A percentile compares a stretch with the other conserved stretches of the same genome.
Conservation (phyloP, 2,113 vertebrate genomes). For the Machaerirhynchus nigripectus region DNA sequence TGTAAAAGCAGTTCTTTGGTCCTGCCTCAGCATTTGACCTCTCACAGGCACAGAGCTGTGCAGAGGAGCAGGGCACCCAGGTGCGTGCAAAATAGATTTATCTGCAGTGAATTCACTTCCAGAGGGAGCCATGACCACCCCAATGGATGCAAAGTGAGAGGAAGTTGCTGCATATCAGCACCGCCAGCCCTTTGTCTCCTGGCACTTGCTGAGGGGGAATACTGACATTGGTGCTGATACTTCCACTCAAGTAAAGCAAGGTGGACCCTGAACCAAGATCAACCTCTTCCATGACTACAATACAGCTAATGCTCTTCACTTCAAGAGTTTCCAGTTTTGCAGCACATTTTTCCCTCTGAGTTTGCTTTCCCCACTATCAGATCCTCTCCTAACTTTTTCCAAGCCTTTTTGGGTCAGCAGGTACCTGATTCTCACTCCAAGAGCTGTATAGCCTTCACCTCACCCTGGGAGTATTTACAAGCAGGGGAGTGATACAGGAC, state of each 20-base stretch:
- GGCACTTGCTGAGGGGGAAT: not conserved
- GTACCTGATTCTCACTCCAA: not conserved
- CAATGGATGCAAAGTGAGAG: not conserved
- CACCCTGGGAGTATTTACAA: not conserved
- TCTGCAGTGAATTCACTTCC: not conserved
- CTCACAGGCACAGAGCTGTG: not conserved
- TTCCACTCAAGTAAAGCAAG: not conserved
- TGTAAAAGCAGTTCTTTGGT: not conserved
- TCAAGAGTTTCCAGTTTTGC: not conserved
- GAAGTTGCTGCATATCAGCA: not conserved
- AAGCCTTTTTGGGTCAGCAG: not conserved
- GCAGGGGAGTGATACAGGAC: fast-evolving
- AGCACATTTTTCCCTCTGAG: not conserved
- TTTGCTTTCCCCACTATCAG: not conserved
- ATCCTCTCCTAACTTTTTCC: not conserved
- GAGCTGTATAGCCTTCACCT: not conserved
- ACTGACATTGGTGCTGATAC: not conserved
- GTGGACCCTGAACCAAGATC: not conserved
- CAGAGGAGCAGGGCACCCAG: not conserved
- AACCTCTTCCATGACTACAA: not conserved
- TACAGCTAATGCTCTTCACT: not conserved
- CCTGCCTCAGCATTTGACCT: not conserved
- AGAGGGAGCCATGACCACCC: not conserved
- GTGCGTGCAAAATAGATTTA: not conserved
- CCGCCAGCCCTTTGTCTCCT: not conserved